phyloP scores from a whole-genome alignment of 2,797 vertebrate species.

The Premnoplex brunnescens region DNA sequence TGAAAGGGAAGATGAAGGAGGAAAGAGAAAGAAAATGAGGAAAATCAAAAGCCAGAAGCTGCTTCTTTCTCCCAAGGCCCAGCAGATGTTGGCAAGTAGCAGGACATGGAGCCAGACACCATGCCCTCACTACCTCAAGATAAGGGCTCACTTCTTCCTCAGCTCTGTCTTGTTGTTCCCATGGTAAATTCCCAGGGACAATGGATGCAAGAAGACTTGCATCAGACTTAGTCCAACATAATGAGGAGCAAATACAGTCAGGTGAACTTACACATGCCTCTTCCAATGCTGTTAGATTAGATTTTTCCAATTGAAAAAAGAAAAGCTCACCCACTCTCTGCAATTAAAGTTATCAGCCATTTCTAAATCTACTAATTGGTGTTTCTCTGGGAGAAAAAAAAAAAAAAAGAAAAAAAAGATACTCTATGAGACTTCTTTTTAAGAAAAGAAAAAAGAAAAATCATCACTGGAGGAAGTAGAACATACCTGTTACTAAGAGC shows the following conservation, averaged over 20 bases:
- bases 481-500: neutral
- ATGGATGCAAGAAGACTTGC: neutral
- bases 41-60: neutral
- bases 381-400: neutral
- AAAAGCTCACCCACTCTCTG: neutral
- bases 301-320: neutral
- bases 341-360: neutral
- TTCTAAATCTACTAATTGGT: neutral
- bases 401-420: no score
- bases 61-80: neutral
- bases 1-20: neutral
- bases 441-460: neutral
- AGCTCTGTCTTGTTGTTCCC: neutral
- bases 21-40: neutral
- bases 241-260: neutral
- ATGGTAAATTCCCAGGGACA: neutral
- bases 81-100: neutral
- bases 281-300: neutral
- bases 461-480: neutral
- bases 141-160: neutral
- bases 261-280: neutral
- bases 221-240: neutral
- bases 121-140: accelerated
- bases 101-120: neutral
- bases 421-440: neutral